phyloP scores from a whole-genome alignment of 2,113 vertebrate species.

The Protobothrops flavoviridis region DNA sequence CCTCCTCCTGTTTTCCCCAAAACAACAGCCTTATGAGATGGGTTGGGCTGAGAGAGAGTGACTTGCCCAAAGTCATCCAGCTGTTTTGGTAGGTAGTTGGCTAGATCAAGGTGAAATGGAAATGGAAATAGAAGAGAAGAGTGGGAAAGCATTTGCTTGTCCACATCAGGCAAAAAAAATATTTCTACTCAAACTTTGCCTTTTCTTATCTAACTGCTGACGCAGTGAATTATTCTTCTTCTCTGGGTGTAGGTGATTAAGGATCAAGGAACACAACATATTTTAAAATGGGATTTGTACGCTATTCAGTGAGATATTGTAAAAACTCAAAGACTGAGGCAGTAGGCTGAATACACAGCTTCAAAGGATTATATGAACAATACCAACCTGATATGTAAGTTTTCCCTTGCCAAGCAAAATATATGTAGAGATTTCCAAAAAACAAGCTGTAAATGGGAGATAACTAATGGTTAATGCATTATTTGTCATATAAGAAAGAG shows the following conservation, averaged over 20 bases:
- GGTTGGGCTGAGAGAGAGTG: background rate
- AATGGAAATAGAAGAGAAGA: background rate
- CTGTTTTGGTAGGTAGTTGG: background rate
- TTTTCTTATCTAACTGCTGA: background rate
- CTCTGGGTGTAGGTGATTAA: background rate
- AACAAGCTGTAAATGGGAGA: slow-evolving; percentile 79
- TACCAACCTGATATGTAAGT: slow-evolving; percentile 86
- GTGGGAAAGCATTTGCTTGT: background rate
- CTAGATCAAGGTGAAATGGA: background rate
- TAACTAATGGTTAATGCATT: background rate
- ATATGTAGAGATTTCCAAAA: slow-evolving; percentile 97
- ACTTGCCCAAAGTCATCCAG: background rate
- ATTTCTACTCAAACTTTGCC: background rate
- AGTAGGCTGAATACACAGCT: background rate
- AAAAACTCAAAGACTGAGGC: background rate
- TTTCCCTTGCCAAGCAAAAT: slow-evolving; percentile 92
- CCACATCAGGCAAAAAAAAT: background rate
- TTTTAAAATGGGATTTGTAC: background rate
- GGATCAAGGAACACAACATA: background rate
- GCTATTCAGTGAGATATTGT: background rate
- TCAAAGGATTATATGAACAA: slow-evolving; percentile 6
- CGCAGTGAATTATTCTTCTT: background rate
- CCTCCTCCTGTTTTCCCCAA: background rate
- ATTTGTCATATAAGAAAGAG: background rate
- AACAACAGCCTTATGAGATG: background rate